Evolutionary conservation across 2,888 invertebrate species (phyloP).

Genomic region (Lasioglossum malachurum): DNA sequence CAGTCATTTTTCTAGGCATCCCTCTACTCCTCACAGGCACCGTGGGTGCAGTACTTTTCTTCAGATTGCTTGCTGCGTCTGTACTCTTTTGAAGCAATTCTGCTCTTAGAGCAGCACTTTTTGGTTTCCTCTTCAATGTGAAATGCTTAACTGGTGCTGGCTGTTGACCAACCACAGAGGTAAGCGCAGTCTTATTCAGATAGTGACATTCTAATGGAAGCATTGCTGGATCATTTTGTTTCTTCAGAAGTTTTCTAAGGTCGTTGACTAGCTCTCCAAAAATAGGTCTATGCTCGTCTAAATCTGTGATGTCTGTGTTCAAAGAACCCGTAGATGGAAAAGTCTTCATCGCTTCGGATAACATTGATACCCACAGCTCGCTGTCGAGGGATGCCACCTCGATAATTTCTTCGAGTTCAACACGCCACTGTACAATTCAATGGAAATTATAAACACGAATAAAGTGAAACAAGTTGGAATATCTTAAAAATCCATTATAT

Average conservation of each 20-base stretch:
- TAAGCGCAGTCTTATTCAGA: conserved; percentile 96
- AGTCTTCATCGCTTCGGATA: conserved; percentile 97
- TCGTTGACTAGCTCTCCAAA: conserved; percentile 96
- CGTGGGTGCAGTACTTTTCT: conserved; percentile 94
- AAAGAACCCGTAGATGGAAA: conserved; percentile 95
- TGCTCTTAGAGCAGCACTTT: conserved; percentile 95
- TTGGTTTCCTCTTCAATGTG: conserved; percentile 96
- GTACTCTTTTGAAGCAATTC: conserved; percentile 96
- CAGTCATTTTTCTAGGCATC: conserved; percentile 97
- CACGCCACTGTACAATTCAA: conserved; percentile 92
- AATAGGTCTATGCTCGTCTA: conserved; percentile 95
- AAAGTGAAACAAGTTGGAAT: conserved; percentile 5
- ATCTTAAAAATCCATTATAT: not conserved
- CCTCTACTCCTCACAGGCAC: conserved; percentile 90
- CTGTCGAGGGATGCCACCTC: conserved; percentile 97
- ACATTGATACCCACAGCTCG: conserved; percentile 98
- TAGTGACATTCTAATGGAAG: conserved; percentile 98
- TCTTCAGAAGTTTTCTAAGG: conserved; percentile 92
- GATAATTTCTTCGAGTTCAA: conserved; percentile 96
- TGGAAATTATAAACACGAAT: conserved; percentile 19
- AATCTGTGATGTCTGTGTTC: conserved; percentile 94
- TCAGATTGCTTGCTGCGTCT: conserved; percentile 95
- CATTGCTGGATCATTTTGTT: conserved; percentile 94
- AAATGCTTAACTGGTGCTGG: conserved; percentile 96
- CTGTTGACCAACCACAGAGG: conserved; percentile 94